Percentiles rank a stretch among this genome's conserved stretches.
Conservation (phyloP, 37 sponge, comb jelly and placozoan genomes). For the Cliona cf. orientalis region DNA sequence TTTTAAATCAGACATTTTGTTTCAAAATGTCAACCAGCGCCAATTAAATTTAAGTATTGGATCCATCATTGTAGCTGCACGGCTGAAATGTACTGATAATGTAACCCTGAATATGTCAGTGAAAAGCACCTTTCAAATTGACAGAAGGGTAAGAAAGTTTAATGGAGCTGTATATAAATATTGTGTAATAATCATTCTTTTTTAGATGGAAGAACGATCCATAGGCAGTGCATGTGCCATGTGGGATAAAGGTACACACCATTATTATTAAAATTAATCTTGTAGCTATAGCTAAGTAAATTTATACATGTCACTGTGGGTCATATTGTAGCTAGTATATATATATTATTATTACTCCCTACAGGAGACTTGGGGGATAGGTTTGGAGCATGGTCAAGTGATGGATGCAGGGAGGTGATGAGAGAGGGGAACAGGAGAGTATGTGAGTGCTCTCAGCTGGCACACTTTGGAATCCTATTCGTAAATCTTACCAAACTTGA, state of each 20-base stretch:
- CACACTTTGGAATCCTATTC: too few species aligned
- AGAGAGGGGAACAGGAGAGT: too few species aligned
- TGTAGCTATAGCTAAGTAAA: not conserved
- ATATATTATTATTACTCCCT: too few species aligned
- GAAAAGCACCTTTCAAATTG: not conserved
- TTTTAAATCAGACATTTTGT: conserved; percentile 24
- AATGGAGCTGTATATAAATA: not conserved
- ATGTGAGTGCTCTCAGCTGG: too few species aligned
- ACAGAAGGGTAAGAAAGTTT: not conserved
- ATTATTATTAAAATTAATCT: too few species aligned
- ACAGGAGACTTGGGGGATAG: too few species aligned
- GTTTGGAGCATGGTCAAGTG: too few species aligned
- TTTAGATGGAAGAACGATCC: not conserved
- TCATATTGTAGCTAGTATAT: too few species aligned
- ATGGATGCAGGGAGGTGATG: too few species aligned
- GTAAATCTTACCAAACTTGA: not conserved
- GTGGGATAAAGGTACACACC: not conserved
- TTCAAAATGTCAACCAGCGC: conserved; percentile 1
- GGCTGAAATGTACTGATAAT: conserved; percentile 9
- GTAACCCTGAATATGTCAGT: not conserved
- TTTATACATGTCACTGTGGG: too few species aligned
- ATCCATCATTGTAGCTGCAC: conserved; percentile 13
- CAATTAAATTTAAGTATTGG: not conserved
- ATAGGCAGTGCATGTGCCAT: not conserved
- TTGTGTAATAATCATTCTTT: too few species aligned